phyloP scores from a whole-genome alignment of 2,797 vertebrate genomes.

The Pseudomugil gertrudae region DNA sequence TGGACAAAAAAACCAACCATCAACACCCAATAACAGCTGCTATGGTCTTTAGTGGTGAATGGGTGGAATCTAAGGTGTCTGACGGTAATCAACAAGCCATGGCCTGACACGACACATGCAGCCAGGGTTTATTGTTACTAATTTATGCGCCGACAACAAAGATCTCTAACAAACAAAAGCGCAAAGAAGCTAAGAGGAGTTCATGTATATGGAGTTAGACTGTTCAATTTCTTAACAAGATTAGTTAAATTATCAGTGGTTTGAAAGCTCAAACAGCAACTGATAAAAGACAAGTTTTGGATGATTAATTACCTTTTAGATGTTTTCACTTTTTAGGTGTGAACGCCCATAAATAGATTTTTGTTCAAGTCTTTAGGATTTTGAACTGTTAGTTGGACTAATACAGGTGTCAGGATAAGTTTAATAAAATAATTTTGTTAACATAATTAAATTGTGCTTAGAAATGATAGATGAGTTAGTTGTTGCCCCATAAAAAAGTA shows the following conservation, averaged over 20 bases:
- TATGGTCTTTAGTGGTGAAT: background rate
- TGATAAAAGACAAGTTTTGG: too few relatives aligned
- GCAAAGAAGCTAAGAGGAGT: background rate
- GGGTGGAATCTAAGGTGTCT: background rate
- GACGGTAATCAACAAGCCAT: background rate
- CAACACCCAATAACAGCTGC: background rate
- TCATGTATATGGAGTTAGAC: background rate
- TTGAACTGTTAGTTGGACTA: background rate
- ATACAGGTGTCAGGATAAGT: background rate
- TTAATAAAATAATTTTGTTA: background rate
- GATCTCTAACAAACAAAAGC: too few relatives aligned
- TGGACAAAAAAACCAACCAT: background rate
- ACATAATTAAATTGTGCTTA: background rate
- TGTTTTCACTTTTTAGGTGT: background rate
- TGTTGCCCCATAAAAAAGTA: background rate
- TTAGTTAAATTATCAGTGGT: background rate
- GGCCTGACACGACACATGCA: background rate
- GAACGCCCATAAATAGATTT: background rate
- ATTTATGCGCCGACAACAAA: too few relatives aligned
- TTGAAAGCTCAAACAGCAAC: background rate
- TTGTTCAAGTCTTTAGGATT: background rate
- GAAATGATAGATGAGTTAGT: background rate
- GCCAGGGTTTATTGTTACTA: background rate
- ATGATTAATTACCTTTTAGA: too few relatives aligned
- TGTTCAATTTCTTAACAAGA: background rate